Percentiles rank a stretch among this genome's conserved stretches.
phyloP scores from a whole-genome alignment of 1,140 invertebrate species.

The Bombus sibiricus region DNA sequence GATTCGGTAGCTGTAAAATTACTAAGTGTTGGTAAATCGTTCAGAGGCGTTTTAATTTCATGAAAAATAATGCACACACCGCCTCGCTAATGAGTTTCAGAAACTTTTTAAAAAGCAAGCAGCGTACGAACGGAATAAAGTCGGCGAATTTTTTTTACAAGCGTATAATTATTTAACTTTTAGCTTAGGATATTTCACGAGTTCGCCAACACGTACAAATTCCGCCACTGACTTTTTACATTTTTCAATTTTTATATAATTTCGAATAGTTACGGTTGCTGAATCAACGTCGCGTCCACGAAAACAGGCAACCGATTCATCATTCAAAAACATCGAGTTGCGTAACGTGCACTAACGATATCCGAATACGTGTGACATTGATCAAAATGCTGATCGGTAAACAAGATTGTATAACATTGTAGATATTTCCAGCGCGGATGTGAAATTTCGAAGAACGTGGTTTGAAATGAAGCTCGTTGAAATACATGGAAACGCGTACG shows the following conservation, averaged over 20 bases:
- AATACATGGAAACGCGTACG: background rate
- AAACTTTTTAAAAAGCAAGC: background rate
- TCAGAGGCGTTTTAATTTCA: background rate
- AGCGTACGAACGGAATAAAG: background rate
- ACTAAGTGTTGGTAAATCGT: background rate
- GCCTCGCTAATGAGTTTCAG: background rate
- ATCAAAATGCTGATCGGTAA: background rate
- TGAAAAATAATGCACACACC: background rate
- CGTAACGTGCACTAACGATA: background rate
- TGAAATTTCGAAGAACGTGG: too few relatives aligned
- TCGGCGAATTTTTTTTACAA: background rate
- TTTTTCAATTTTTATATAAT: background rate
- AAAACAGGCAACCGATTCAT: too few relatives aligned
- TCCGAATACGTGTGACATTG: background rate
- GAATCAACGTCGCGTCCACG: too few relatives aligned
- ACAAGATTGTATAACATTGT: constrained; percentile 2
- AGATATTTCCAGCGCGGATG: background rate
- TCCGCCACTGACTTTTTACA: background rate
- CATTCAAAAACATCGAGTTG: background rate
- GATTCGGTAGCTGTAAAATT: background rate
- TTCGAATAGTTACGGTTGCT: background rate
- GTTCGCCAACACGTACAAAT: background rate
- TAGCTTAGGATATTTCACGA: background rate
- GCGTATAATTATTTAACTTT: background rate
- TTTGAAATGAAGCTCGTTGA: background rate